Evolutionary conservation across 2,113 vertebrate species (phyloP).

Genomic region (Rhinolophus ferrumequinum): DNA sequence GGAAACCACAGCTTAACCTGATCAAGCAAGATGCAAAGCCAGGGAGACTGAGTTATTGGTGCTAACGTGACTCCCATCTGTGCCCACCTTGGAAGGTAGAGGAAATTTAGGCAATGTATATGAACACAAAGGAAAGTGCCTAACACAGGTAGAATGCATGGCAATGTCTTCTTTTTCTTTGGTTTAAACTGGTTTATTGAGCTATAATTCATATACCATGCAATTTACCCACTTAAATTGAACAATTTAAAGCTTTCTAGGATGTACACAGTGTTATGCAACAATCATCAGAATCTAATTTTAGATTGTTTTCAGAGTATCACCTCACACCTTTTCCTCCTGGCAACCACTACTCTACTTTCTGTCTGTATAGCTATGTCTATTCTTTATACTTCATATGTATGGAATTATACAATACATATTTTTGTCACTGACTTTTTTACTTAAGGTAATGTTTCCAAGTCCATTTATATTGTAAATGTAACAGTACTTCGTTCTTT

Average conservation of each 20-base stretch:
- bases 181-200: neutral
- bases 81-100: neutral
- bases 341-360: neutral
- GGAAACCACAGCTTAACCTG: neutral
- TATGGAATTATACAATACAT: neutral
- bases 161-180: neutral
- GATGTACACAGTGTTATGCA: neutral
- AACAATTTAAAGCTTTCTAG: neutral
- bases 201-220: neutral
- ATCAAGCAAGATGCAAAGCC: neutral
- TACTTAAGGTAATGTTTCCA: neutral
- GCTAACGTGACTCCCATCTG: neutral
- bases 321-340: rapidly evolving
- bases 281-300: neutral
- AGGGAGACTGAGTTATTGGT: neutral
- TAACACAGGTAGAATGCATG: neutral
- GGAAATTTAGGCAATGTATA: neutral
- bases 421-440: neutral
- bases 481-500: neutral
- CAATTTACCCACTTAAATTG: neutral
- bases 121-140: neutral
- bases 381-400: neutral
- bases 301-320: neutral
- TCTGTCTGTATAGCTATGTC: neutral
- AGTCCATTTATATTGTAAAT: neutral